Percentiles rank a stretch among this genome's conserved stretches.
These are phyloP conservation scores for Timema cristinae DNA, from an alignment of 2,888 invertebrate species.

Conservation along the genomic window DNA sequence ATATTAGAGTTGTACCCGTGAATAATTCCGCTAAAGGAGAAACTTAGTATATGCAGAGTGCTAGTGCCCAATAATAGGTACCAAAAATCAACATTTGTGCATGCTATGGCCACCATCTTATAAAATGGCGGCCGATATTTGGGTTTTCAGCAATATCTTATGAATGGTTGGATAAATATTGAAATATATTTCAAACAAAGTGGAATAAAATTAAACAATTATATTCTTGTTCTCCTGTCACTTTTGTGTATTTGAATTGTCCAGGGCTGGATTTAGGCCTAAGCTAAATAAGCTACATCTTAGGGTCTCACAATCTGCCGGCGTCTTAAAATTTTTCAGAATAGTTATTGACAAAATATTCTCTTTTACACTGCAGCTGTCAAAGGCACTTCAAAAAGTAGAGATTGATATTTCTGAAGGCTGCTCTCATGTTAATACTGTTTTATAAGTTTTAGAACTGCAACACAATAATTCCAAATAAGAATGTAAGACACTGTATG, in stretches of 20 bases:
- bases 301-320: too few species aligned
- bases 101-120: constrained; percentile 4
- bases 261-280: too few species aligned
- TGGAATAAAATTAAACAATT: not conserved
- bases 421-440: too few species aligned
- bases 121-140: not conserved
- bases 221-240: not conserved
- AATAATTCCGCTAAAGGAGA: not conserved
- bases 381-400: too few species aligned
- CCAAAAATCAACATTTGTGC: not conserved
- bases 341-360: too few species aligned
- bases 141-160: not conserved
- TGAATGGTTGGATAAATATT: not conserved
- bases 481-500: too few species aligned
- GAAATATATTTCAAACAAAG: not conserved
- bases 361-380: too few species aligned
- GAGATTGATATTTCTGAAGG: too few species aligned
- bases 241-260: not conserved
- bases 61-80: not conserved
- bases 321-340: too few species aligned
- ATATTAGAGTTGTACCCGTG: not conserved
- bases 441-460: too few species aligned
- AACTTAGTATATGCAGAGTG: not conserved
- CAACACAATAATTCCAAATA: too few species aligned
- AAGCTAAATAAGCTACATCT: too few species aligned